Evolutionary conservation across 2,797 vertebrate species (phyloP), one percentile per base, ranked within the genome.

Genomic region (Iguana delicatissima): DNA sequence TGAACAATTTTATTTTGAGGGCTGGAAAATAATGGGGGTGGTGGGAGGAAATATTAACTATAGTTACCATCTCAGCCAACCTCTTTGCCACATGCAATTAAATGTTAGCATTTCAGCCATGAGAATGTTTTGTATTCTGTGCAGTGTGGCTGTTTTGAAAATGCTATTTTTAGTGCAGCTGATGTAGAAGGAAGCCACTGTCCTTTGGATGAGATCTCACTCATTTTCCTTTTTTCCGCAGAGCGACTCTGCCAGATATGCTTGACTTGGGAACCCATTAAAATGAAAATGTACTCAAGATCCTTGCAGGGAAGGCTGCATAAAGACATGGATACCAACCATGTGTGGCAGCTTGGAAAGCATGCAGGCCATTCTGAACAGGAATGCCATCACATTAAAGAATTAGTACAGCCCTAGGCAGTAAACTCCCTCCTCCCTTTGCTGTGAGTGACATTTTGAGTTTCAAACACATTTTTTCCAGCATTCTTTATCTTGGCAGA

Each of bases 181-280:
- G 95, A 96, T 95, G 95, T 92, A 94, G 91, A 96, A 93, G 92
- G 94, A 95, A 95, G 90, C 79, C 90, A 90, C 92, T 93, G 93
- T 96, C 85, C 94, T 89, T 89, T 93, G 89, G 90, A 90, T 89
- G 89, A 94, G 90, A 84, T 96, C 93, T 95, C 92, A 94, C 95
- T 96, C 93, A 95, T 95, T 95, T 69, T 69, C 67, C 67, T 69
- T 69, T 69, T 97, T 96, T 96, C 94, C 95, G 90, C 91, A 91
- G 72, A 93, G 59, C 83, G 64, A 91, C 91, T 96, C 96, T 96
- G 88, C 90, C 90, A 94, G 94, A 95, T 88, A 97, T 94, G 94
- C 92, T 96, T 96, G 93, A 95, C 95, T 96, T 96, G 93, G 95
- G 94, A 97, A 96, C 80, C 59, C 88, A 96, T 96, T 97, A 97